Percentiles rank a stretch among this genome's conserved stretches.
Evolutionary conservation across 2,113 vertebrate species (phyloP).

Genomic region (Nothobranchius furzeri): DNA sequence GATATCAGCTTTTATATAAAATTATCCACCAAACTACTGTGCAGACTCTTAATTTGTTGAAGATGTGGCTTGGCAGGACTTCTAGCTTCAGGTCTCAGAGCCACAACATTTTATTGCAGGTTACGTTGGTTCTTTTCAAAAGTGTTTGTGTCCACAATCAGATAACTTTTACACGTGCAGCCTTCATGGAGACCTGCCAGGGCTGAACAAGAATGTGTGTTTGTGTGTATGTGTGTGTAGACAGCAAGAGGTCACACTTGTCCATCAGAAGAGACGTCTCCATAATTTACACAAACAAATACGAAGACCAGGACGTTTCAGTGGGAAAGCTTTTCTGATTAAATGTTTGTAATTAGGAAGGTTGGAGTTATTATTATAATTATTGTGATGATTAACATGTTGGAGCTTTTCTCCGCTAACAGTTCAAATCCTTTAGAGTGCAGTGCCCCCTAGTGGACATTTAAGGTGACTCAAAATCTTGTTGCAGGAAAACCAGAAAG

Average conservation of each 20-base stretch:
- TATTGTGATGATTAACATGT: background rate
- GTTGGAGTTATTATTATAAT: no score
- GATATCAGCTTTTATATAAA: background rate
- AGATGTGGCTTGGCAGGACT: background rate
- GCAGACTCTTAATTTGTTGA: background rate
- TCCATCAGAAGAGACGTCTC: background rate
- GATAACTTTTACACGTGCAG: background rate
- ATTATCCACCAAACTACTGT: background rate
- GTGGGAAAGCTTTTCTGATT: background rate
- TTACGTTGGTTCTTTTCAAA: background rate
- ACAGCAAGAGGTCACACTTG: no score
- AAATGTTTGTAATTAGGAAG: background rate
- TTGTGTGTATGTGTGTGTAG: no score
- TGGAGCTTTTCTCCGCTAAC: background rate
- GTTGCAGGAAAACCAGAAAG: no score
- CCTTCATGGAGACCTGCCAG: no score
- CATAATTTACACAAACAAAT: background rate
- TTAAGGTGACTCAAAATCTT: background rate
- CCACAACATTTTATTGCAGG: background rate
- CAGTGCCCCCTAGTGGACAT: conserved; percentile 51
- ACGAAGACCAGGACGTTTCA: background rate
- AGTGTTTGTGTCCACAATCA: background rate
- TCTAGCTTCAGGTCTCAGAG: background rate
- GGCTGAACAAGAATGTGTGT: no score
- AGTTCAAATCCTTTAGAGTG: background rate